Base-by-base conservation (phyloP, 1,140 invertebrate species). In the Listronotus oregonensis region DNA sequence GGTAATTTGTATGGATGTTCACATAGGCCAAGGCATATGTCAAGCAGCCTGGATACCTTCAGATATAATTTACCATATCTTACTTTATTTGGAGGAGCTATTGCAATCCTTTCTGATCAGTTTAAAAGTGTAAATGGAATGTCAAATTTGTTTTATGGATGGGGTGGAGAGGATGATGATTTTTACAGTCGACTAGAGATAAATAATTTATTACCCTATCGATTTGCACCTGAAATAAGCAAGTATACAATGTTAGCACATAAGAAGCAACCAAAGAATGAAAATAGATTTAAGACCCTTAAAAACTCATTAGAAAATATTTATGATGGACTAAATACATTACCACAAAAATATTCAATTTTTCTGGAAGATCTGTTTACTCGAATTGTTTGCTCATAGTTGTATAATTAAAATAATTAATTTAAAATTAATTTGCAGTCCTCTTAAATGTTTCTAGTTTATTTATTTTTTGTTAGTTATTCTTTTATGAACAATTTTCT, bases 1-100 rank as follows among this genome's bases (percentile, higher is more conserved):
- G 86, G 89, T 3, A 97, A 98, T 81, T 85, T 97, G 49, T 99
- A 98, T 81, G 91, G 90, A 12, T 99, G 97, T 78, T 89, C 93
- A 1, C 83, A 86, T 67, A 83, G 86, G 67, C 96, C 96, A 0
- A 83, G 95, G 40, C 96, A 98, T 75, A 92, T 99, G 90, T 94
- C 93, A 50, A 92, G 92, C 0, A 93, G 92, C 68, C 85, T 97
- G 18, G 92, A 98, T 82, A 91, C 89, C 68, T 95, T 94, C 78
- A 86, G 92, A 69, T 93, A 90, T 76, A 87, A 90, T 78, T 80
- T 93, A 63, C 89, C 90, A 27, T 93, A 93, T 69, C 80, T 82
- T 31, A 85, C 84, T 47, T 80, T 91, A 12, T 90, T 91, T 80
- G 90, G 90, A 8, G 91, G 91, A 21, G 91, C 85, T n/a, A 85